Base-by-base conservation (phyloP, 2,888 invertebrate species). In the Notodonta ziczac region DNA sequence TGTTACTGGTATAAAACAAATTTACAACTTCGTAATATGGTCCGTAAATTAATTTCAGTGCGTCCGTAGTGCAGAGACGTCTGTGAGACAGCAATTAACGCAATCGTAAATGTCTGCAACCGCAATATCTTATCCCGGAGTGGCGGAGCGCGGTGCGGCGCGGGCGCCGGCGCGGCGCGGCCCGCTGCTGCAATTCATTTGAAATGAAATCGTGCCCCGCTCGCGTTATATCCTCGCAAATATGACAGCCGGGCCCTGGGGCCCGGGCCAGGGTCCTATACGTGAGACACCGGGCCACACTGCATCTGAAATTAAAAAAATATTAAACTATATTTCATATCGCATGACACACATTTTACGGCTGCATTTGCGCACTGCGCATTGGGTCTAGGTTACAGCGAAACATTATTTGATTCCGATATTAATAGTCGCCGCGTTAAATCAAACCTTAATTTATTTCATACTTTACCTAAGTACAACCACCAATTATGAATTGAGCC, bases 331-430 rank as follows among this genome's bases (percentile, higher is more conserved):
- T 51, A 51, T 24, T 24, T 51, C 24, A 51, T 51, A 24, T 51
- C 16, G 50, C 50, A 24, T 51, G 51, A 51, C 51, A 51, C 51
- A 51, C 51, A 51, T 51, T 51, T 24, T 24, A 51, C 51, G 24
- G 24, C 51, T 9, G 51, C 24, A 51, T 51, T 51, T 16, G 50
- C 14, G 50, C 50, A 9, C 51, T 6, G 16, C 51, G 51, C 24
- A 24, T 13, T 10, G 51, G 51, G 9, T 51, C 51, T 51, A 51
- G 51, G 24, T 24, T 51, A 51, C 24, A 24, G 51, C 51, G 16
- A 24, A 51, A 51, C 51, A 9, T 51, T 24, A 51, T 51, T 51
- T 24, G 24, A 51, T 51, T 51, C 24, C 24, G 24, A 51, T 51
- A 51, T 51, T 24, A 51, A 51, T 51, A 24, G 24, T 9, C 51